Conservation (phyloP, 2,113 vertebrate genomes). For the Merops nubicus region DNA sequence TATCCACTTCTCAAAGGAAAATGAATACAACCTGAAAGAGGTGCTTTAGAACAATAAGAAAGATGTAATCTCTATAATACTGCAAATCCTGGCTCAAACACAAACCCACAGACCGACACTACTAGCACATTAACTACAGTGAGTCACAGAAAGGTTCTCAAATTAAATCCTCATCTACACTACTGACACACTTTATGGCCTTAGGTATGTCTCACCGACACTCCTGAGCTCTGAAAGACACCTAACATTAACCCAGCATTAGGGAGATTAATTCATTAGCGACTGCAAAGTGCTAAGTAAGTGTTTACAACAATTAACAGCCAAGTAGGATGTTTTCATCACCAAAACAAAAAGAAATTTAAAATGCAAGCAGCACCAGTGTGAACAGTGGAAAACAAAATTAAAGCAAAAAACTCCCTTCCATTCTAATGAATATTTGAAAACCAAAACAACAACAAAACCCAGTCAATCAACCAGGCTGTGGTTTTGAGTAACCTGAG, state of each 20-base stretch:
- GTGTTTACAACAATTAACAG: slow-evolving; percentile 38
- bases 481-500: neutral
- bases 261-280: neutral
- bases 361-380: neutral
- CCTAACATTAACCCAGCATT: neutral
- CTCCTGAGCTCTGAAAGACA: neutral
- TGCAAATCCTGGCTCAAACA: neutral
- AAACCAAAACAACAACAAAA: neutral
- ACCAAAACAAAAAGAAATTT: neutral
- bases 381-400: neutral
- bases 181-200: slow-evolving; percentile 12
- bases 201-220: slow-evolving; percentile 23
- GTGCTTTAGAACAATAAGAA: slow-evolving; percentile 27
- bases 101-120: slow-evolving; percentile 35
- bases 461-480: neutral
- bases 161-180: slow-evolving; percentile 43
- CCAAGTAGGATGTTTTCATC: neutral
- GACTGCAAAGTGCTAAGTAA: slow-evolving; percentile 7
- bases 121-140: slow-evolving; percentile 19
- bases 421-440: neutral
- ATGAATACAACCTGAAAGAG: neutral
- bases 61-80: slow-evolving; percentile 32
- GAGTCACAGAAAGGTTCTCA: slow-evolving; percentile 39
- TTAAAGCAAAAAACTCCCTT: neutral
- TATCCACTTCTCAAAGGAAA: neutral